A percentile compares a stretch with the other conserved stretches of the same genome.
These are phyloP conservation scores for Tenodera sinensis DNA, from an alignment of 2,888 invertebrate genomes.

Conservation along the genomic window DNA sequence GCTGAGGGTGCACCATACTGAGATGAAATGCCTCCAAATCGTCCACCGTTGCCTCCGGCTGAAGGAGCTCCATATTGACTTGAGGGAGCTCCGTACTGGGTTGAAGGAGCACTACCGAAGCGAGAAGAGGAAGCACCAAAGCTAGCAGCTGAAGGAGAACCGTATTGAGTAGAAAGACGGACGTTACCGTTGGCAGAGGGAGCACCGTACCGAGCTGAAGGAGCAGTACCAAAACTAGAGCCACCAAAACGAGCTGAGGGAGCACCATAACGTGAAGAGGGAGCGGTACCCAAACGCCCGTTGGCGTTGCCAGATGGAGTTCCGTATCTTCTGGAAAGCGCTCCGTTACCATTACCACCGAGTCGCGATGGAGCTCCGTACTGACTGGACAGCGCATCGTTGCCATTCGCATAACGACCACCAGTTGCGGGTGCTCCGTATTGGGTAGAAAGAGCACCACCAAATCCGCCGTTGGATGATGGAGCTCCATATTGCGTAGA, in stretches of 20 bases:
- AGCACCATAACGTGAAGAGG: not conserved
- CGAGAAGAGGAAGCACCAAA: not conserved
- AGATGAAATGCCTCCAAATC: not conserved
- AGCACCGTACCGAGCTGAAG: slow-evolving; percentile 23
- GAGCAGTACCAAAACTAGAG: not conserved
- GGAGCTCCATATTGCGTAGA: slow-evolving; percentile 20
- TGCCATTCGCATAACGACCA: not conserved
- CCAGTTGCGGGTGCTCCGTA: slow-evolving; percentile 20
- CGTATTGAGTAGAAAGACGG: slow-evolving; percentile 12
- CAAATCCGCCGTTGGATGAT: not conserved
- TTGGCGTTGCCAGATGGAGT: not conserved
- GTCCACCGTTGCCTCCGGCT: not conserved
- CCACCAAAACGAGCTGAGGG: not conserved
- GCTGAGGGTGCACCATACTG: slow-evolving; percentile 22
- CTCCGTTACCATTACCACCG: not conserved
- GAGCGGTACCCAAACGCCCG: not conserved
- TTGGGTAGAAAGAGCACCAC: slow-evolving; percentile 3
- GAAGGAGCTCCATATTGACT: slow-evolving; percentile 34
- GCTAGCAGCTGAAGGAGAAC: not conserved
- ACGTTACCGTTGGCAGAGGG: slow-evolving; percentile 2
- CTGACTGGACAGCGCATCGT: not conserved
- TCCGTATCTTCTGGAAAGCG: not conserved
- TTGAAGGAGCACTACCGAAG: not conserved
- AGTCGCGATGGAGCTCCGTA: slow-evolving; percentile 9
- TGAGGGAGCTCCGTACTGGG: slow-evolving; percentile 18